phyloP scores from a whole-genome alignment of 1,140 invertebrate species.

The Dinoponera quadriceps region DNA sequence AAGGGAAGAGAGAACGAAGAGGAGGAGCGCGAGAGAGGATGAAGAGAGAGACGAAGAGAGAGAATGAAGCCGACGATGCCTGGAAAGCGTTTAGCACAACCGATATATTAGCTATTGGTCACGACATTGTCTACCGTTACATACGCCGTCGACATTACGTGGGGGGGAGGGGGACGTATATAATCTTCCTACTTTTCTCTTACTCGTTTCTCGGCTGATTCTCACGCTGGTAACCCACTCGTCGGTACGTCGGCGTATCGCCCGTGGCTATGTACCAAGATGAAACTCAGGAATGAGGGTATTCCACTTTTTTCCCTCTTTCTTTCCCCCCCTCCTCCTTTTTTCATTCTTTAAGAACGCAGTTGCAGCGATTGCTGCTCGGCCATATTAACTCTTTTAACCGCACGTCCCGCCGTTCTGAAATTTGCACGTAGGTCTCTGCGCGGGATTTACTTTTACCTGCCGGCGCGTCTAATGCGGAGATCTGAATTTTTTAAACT shows the following conservation, averaged over 20 bases:
- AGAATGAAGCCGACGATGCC: conserved; percentile 73
- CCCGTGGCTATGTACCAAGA: conserved; percentile 66
- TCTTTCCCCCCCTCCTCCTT: too few species aligned
- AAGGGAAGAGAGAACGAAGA: conserved; percentile 48
- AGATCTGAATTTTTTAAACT: background rate
- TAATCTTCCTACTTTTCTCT: conserved; percentile 78
- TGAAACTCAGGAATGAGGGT: conserved; percentile 71
- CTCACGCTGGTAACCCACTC: conserved; percentile 73
- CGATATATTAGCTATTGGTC: conserved; percentile 84
- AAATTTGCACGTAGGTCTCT: conserved; percentile 3
- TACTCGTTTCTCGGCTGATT: conserved; percentile 70
- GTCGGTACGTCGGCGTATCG: conserved; percentile 61
- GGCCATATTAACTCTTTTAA: conserved; percentile 31
- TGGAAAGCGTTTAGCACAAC: conserved; percentile 81
- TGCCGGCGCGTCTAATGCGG: background rate
- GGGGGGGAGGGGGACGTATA: conserved; percentile 59
- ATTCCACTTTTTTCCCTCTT: conserved; percentile 66
- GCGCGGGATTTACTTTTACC: background rate
- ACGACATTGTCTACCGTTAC: conserved; percentile 84
- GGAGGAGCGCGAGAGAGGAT: conserved; percentile 77
- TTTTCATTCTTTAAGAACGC: conserved; percentile 7
- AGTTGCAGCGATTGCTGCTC: background rate
- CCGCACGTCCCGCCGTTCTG: background rate
- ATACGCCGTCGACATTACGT: conserved; percentile 74
- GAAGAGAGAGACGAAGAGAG: conserved; percentile 13